A percentile compares a stretch with the other conserved stretches of the same genome.
Conservation (phyloP, 2,888 invertebrate species). For the Oscheius sp. region DNA sequence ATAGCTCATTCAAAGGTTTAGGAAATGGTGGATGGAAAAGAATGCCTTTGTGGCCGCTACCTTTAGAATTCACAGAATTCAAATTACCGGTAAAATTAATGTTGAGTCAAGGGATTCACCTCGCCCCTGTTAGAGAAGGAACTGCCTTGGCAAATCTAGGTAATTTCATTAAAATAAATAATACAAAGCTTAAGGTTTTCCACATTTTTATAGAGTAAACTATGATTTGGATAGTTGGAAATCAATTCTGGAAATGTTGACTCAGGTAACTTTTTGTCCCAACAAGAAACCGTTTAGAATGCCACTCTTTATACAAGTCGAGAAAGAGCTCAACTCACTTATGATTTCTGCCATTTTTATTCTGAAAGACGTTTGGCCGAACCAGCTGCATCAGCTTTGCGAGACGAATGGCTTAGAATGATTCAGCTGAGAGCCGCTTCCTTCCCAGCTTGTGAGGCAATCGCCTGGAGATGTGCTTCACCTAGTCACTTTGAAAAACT, state of each 20-base stretch:
- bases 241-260: constrained; percentile 22
- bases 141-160: neutral
- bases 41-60: constrained; percentile 51
- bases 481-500: constrained; percentile 2
- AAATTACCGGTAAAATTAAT: constrained; percentile 47
- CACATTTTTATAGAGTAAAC: constrained; percentile 49
- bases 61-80: constrained; percentile 49
- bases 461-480: constrained; percentile 37
- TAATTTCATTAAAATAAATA: neutral
- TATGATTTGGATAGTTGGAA: constrained; percentile 52
- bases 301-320: constrained; percentile 44
- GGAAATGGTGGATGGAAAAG: constrained; percentile 40
- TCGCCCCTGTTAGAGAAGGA: constrained; percentile 44
- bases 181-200: constrained; percentile 35
- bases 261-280: neutral
- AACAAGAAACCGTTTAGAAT: no score
- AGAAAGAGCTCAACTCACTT: constrained; percentile 46
- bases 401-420: constrained; percentile 48
- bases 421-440: constrained; percentile 32
- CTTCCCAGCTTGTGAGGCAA: constrained; percentile 45
- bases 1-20: constrained; percentile 24
- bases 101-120: constrained; percentile 49
- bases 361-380: constrained; percentile 40
- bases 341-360: constrained; percentile 52
- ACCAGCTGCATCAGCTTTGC: constrained; percentile 41